phyloP scores from a whole-genome alignment of 2,113 vertebrate species.

The Sakesphorus luctuosus region DNA sequence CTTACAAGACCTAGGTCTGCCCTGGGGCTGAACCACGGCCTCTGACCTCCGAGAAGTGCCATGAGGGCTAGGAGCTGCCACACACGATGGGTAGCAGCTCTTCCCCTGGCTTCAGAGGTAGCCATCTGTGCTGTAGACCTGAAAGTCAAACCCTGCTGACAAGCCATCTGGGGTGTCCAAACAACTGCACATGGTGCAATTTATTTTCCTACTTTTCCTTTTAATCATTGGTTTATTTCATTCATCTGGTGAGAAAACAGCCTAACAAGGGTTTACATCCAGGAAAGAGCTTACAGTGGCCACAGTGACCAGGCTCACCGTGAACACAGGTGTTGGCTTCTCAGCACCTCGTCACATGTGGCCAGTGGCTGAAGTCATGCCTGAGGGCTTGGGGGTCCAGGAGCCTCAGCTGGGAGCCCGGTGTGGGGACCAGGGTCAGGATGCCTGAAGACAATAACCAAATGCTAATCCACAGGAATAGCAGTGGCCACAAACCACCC shows the following conservation, averaged over 20 bases:
- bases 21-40: not conserved
- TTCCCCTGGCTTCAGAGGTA: not conserved
- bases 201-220: slow-evolving; percentile 64
- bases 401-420: not conserved
- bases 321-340: not conserved
- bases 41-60: rapidly evolving
- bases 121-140: slow-evolving; percentile 64
- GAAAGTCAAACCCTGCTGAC: slow-evolving; percentile 55
- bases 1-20: rapidly evolving
- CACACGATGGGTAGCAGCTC: not conserved
- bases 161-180: slow-evolving; percentile 65
- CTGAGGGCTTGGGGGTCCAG: not conserved
- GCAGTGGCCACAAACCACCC: not conserved
- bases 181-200: slow-evolving; percentile 47
- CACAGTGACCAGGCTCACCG: rapidly evolving
- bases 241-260: slow-evolving; percentile 40
- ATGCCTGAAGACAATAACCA: slow-evolving; percentile 2
- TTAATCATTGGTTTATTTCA: slow-evolving; percentile 64
- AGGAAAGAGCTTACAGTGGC: not conserved
- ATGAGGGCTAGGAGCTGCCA: not conserved
- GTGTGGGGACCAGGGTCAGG: not conserved
- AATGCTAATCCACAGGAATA: slow-evolving; percentile 7
- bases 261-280: not conserved
- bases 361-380: not conserved
- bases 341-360: not conserved